These are phyloP conservation scores for Chymomyza amoena DNA, from an alignment of 2,888 invertebrate genomes.

Conservation along the genomic window DNA sequence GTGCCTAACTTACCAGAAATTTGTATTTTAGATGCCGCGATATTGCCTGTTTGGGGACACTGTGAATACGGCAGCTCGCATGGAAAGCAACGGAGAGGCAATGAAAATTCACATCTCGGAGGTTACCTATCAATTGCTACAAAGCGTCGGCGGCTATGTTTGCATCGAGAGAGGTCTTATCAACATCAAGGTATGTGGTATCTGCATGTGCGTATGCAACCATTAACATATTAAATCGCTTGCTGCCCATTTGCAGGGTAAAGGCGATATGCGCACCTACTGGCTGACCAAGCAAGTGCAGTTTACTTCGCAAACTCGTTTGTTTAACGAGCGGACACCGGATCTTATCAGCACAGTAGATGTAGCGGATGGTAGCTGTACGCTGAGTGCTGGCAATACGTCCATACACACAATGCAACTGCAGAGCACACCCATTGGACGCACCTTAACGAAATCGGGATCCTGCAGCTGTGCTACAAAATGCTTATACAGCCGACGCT, in stretches of 20 bases:
- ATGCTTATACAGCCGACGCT: constrained; percentile 72
- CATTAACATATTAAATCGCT: neutral
- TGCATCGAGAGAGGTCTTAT: constrained; percentile 86
- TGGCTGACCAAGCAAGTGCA: constrained; percentile 87
- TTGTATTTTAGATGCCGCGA: constrained; percentile 84
- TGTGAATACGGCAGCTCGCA: constrained; percentile 89
- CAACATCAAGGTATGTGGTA: constrained; percentile 83
- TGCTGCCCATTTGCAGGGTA: constrained; percentile 83
- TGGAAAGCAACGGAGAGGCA: constrained; percentile 88
- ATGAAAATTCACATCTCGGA: constrained; percentile 88
- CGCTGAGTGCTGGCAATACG: constrained; percentile 2
- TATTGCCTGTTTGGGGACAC: constrained; percentile 92
- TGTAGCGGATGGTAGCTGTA: constrained; percentile 42
- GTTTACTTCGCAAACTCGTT: constrained; percentile 29
- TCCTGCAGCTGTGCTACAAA: constrained; percentile 74
- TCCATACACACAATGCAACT: constrained; percentile 11
- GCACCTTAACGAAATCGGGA: constrained; percentile 30
- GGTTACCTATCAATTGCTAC: constrained; percentile 84
- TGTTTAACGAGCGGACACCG: constrained; percentile 63
- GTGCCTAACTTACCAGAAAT: neutral
- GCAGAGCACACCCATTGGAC: constrained; percentile 18
- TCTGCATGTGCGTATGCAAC: neutral
- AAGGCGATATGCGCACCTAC: constrained; percentile 92
- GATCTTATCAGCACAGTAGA: constrained; percentile 76
- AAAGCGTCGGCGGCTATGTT: constrained; percentile 85